Evolutionary conservation across 2,113 vertebrate genomes (phyloP).

Genomic region (Nematolebias whitei): DNA sequence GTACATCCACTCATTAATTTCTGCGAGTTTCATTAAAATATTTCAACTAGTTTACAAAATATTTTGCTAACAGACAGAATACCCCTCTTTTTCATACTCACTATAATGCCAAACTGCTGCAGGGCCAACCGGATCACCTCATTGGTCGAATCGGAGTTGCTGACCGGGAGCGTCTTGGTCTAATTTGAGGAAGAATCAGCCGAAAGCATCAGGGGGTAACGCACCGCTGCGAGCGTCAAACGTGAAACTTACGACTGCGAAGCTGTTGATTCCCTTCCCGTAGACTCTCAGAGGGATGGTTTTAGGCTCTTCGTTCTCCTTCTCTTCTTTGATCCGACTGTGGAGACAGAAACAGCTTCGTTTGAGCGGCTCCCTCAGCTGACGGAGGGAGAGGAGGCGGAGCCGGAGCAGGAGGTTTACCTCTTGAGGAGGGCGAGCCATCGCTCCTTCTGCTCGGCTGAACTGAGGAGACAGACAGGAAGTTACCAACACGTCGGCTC

Average conservation of each 20-base stretch:
- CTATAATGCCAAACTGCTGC: slow-evolving; percentile 89
- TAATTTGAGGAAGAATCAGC: slow-evolving; percentile 51
- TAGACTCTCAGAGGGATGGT: slow-evolving; percentile 92
- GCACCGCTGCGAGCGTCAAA: too few relatives aligned
- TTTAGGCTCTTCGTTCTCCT: slow-evolving; percentile 91
- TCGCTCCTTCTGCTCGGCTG: slow-evolving; percentile 88
- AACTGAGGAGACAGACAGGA: slow-evolving; percentile 71
- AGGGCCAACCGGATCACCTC: slow-evolving; percentile 90
- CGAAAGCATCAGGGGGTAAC: too few relatives aligned
- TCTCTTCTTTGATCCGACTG: slow-evolving; percentile 92
- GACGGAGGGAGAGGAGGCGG: neutral
- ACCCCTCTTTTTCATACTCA: slow-evolving; percentile 79
- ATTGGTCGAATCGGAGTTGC: slow-evolving; percentile 87
- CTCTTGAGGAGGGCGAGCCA: slow-evolving; percentile 92
- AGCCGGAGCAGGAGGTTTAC: slow-evolving; percentile 77
- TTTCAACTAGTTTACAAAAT: too few relatives aligned
- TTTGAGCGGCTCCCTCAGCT: too few relatives aligned
- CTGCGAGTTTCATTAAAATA: too few relatives aligned
- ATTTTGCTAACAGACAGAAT: too few relatives aligned
- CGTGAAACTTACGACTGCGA: slow-evolving; percentile 86
- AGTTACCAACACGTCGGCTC: too few relatives aligned
- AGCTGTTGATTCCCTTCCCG: slow-evolving; percentile 89
- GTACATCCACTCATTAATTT: too few relatives aligned
- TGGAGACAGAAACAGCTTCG: slow-evolving; percentile 19
- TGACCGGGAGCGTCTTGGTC: slow-evolving; percentile 91